phyloP scores from a whole-genome alignment of 2,888 invertebrate species.

The Polietes domitor region DNA sequence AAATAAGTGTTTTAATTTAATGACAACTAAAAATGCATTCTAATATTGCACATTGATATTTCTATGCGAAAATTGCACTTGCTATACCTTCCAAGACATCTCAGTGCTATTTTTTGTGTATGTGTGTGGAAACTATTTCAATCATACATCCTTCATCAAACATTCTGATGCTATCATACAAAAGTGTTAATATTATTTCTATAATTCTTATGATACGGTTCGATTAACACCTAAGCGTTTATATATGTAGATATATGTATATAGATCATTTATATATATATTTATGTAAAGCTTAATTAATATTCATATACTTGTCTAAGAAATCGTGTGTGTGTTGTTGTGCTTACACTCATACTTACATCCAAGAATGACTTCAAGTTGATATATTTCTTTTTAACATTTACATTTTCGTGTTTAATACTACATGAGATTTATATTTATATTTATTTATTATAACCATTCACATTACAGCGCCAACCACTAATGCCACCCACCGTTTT shows the following conservation, averaged over 20 bases:
- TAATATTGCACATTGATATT: neutral
- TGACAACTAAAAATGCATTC: neutral
- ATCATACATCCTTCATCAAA: neutral
- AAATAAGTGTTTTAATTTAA: neutral
- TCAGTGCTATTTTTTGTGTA: neutral
- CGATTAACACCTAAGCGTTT: constrained; percentile 27
- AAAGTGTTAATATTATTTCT: constrained; percentile 11
- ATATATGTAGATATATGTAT: neutral
- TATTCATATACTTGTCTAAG: no score
- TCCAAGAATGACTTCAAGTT: neutral
- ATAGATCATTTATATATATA: neutral
- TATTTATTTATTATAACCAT: no score
- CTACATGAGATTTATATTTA: neutral
- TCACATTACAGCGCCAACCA: neutral
- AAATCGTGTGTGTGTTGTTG: neutral
- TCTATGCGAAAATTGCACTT: neutral
- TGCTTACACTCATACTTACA: constrained; percentile 5
- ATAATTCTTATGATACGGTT: constrained; percentile 6
- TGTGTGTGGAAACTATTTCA: neutral
- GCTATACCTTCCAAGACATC: neutral
- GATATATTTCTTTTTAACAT: neutral
- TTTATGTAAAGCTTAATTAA: neutral
- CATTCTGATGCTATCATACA: constrained; percentile 28
- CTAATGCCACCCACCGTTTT: neutral
- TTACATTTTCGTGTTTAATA: constrained; percentile 3